Evolutionary conservation across 1,140 invertebrate species (phyloP).

Genomic region (Danaus plexippus): DNA sequence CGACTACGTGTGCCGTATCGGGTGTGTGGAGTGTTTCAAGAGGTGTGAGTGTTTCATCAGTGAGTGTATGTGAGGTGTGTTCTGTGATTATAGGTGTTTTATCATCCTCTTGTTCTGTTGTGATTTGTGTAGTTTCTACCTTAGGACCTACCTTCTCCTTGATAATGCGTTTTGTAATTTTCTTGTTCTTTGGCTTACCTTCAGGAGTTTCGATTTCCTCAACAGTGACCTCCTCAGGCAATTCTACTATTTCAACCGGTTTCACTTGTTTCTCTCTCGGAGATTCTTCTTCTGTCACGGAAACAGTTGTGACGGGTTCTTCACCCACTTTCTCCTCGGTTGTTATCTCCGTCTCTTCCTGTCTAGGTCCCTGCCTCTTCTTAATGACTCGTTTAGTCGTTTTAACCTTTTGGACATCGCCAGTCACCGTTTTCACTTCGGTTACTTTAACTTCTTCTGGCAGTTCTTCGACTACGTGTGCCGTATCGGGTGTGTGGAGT

Average conservation of each 20-base stretch:
- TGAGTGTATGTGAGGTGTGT: slow-evolving; percentile 35
- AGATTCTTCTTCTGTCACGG: slow-evolving; percentile 16
- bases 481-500: slow-evolving; percentile 1
- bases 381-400: slow-evolving; percentile 57
- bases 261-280: background rate
- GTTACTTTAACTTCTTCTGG: slow-evolving; percentile 44
- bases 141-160: slow-evolving; percentile 47
- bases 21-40: slow-evolving; percentile 23
- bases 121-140: slow-evolving; percentile 33
- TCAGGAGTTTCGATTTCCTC: slow-evolving; percentile 27
- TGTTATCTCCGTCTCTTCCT: slow-evolving; percentile 49
- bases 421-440: slow-evolving; percentile 42
- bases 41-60: slow-evolving; percentile 9
- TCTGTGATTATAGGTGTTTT: slow-evolving; percentile 29
- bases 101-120: slow-evolving; percentile 25
- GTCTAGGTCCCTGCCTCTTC: slow-evolving; percentile 40
- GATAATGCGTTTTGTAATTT: slow-evolving; percentile 48
- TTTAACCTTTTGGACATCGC: slow-evolving; percentile 44
- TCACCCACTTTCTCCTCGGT: slow-evolving; percentile 67
- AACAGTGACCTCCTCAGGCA: slow-evolving; percentile 1
- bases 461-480: slow-evolving; percentile 1
- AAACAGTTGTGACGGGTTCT: slow-evolving; percentile 41
- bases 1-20: slow-evolving; percentile 30
- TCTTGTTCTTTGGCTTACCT: slow-evolving; percentile 49
- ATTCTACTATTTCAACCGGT: slow-evolving; percentile 2